Evolutionary conservation across 2,113 vertebrate species (phyloP).

Genomic region (Periophthalmodon schlosseri): DNA sequence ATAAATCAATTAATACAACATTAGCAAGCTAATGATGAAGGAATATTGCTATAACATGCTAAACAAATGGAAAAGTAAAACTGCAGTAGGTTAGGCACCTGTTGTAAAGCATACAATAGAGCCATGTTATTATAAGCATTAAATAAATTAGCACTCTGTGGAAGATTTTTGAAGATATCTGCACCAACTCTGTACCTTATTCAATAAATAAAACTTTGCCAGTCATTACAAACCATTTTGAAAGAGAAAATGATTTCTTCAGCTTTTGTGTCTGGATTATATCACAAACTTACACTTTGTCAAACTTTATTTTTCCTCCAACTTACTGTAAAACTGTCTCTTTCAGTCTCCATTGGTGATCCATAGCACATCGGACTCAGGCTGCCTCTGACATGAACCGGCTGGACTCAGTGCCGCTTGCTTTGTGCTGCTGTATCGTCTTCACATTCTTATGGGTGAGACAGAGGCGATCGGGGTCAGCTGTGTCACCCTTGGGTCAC

Average conservation of each 20-base stretch:
- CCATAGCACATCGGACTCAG: background rate
- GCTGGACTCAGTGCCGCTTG: background rate
- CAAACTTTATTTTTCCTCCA: background rate
- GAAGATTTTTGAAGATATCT: background rate
- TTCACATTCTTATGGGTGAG: conserved; percentile 23
- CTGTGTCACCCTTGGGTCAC: conserved; percentile 48
- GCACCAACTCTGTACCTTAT: background rate
- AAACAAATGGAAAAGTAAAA: too few relatives aligned
- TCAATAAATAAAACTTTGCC: background rate
- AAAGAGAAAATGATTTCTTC: background rate
- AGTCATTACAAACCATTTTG: background rate
- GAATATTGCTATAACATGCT: too few relatives aligned
- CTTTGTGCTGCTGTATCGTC: conserved; percentile 15
- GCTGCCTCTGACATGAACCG: background rate
- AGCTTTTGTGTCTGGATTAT: background rate
- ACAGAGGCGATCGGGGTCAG: conserved; percentile 29
- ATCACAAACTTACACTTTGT: background rate
- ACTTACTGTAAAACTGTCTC: background rate
- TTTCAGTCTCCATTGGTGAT: background rate
- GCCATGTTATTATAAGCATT: too few relatives aligned
- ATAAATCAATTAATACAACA: too few relatives aligned
- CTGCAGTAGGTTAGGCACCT: too few relatives aligned
- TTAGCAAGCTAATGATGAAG: too few relatives aligned
- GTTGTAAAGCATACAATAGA: too few relatives aligned
- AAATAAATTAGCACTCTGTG: background rate